Percentiles rank a stretch among this genome's conserved stretches.
These are phyloP conservation scores for Melanocharis versteri DNA, from an alignment of 2,113 vertebrate genomes.

Conservation along the genomic window DNA sequence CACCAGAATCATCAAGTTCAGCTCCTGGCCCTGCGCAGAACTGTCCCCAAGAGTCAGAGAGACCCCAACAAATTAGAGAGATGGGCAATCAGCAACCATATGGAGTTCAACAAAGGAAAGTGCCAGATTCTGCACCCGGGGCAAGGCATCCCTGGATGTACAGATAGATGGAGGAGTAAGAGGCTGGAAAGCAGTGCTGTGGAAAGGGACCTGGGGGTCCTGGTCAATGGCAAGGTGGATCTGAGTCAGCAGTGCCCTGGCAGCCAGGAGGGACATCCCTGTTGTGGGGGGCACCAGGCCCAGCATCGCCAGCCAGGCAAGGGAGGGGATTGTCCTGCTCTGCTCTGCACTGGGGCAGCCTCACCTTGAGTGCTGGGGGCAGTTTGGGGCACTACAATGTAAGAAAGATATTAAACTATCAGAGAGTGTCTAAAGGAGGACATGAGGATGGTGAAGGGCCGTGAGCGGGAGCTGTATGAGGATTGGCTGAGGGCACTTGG, in stretches of 20 bases:
- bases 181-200: neutral
- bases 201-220: neutral
- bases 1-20: neutral
- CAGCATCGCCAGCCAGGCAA: neutral
- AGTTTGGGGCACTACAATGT: neutral
- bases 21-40: neutral
- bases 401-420: neutral
- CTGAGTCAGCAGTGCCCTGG: neutral
- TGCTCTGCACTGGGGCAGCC: neutral
- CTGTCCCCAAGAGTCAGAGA: neutral
- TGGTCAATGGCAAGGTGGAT: neutral
- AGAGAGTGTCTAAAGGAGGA: neutral
- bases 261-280: neutral
- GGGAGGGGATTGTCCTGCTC: neutral
- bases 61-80: neutral
- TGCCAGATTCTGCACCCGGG: neutral
- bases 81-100: neutral
- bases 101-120: neutral
- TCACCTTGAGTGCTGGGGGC: accelerated
- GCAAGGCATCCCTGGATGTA: neutral
- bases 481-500: neutral
- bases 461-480: neutral
- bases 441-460: neutral
- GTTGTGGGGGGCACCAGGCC: neutral
- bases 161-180: neutral